Conservation (phyloP, 2,888 invertebrate species). For the Adineta ricciae region DNA sequence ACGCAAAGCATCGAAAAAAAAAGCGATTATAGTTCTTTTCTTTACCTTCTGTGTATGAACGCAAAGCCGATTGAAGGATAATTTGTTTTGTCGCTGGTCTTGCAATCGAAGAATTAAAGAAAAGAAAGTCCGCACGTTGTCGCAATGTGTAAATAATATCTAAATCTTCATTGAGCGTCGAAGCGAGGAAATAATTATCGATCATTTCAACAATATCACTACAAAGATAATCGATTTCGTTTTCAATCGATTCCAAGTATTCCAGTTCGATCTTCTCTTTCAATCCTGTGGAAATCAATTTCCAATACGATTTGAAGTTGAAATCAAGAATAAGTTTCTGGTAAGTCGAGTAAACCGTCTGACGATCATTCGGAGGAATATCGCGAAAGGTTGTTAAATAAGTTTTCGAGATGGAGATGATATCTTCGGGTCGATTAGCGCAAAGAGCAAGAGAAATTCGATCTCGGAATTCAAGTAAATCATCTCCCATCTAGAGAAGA, state of each 20-base stretch:
- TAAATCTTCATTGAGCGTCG: neutral
- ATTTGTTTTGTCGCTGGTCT: conserved; percentile 5
- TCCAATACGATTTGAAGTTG: neutral
- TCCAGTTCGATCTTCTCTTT: neutral
- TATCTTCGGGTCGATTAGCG: neutral
- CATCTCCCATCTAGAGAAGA: neutral
- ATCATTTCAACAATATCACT: neutral
- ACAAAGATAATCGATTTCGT: neutral
- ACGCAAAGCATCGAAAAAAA: neutral
- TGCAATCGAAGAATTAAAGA: neutral
- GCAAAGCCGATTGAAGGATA: conserved; percentile 12
- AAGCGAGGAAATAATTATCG: conserved; percentile 21
- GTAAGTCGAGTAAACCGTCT: neutral
- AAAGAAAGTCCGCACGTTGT: conserved; percentile 7
- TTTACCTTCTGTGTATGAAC: conserved; percentile 13
- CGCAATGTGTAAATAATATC: conserved; percentile 14
- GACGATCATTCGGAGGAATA: neutral
- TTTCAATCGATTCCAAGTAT: neutral
- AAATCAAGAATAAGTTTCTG: neutral
- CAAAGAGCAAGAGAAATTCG: neutral
- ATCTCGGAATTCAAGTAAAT: neutral
- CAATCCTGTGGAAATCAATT: neutral
- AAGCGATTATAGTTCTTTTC: neutral
- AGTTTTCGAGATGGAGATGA: neutral
- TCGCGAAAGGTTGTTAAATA: neutral